These are phyloP conservation scores for Megaceryle alcyon DNA, from an alignment of 2,797 vertebrate genomes.

Conservation along the genomic window DNA sequence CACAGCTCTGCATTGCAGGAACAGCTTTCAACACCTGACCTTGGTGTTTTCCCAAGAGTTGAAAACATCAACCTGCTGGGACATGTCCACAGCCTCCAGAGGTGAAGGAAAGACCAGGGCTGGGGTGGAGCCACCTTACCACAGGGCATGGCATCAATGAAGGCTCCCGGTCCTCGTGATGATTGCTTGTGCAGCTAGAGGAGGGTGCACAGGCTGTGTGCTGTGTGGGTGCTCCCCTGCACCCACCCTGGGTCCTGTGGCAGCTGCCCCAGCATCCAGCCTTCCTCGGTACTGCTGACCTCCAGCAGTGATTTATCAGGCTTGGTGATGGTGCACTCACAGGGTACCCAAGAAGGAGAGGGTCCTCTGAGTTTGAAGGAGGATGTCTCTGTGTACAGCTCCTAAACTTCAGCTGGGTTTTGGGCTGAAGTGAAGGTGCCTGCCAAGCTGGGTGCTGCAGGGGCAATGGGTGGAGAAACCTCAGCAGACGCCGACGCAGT, in stretches of 20 bases:
- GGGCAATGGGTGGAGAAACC: background rate
- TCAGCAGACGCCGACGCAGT: background rate
- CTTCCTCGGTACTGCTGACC: fast-evolving
- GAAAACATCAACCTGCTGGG: background rate
- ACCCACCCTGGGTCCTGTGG: fast-evolving
- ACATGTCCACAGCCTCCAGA: background rate
- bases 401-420: background rate
- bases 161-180: fast-evolving
- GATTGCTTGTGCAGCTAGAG: background rate
- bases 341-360: background rate
- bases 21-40: constrained; percentile 20
- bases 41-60: background rate
- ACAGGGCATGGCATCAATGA: fast-evolving
- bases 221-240: background rate
- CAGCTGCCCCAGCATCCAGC: fast-evolving
- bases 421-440: background rate
- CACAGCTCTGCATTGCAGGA: background rate
- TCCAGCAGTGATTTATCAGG: fast-evolving
- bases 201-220: background rate
- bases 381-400: background rate
- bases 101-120: background rate
- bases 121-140: constrained; percentile 3
- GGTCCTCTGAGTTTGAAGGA: background rate
- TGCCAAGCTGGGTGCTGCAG: background rate
- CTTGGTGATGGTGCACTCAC: background rate